phyloP scores from a whole-genome alignment of 37 sponge, comb jelly and placozoan genomes.

The Mnemiopsis leidyi region DNA sequence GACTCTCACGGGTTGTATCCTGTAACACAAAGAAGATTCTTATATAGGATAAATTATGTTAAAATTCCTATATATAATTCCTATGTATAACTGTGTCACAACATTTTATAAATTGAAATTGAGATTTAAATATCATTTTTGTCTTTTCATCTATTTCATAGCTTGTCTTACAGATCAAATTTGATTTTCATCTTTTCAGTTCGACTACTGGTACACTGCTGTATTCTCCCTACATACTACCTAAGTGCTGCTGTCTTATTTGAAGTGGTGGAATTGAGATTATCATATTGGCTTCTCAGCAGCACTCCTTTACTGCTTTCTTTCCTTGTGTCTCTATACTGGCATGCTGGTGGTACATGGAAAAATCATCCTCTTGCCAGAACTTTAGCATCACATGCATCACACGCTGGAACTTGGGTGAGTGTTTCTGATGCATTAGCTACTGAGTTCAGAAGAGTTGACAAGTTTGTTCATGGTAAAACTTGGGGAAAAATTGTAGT shows the following conservation, averaged over 20 bases:
- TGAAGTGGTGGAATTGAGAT: not conserved
- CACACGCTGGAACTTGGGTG: constrained; percentile 33
- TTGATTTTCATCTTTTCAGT: too few relatives aligned
- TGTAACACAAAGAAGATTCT: too few relatives aligned
- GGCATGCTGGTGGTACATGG: constrained; percentile 26
- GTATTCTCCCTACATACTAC: constrained; percentile 14
- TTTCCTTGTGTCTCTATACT: not conserved
- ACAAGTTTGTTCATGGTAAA: constrained; percentile 80
- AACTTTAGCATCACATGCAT: not conserved
- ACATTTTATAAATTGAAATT: too few relatives aligned
- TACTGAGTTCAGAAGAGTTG: constrained; percentile 73
- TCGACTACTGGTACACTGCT: constrained; percentile 18
- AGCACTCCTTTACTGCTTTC: not conserved
- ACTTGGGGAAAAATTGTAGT: constrained; percentile 74
- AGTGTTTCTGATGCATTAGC: constrained; percentile 71
- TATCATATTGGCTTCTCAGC: not conserved
- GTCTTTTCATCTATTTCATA: too few relatives aligned
- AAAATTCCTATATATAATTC: too few relatives aligned
- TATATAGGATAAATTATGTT: too few relatives aligned
- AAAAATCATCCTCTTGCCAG: not conserved
- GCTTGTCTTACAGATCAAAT: too few relatives aligned
- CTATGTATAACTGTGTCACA: too few relatives aligned
- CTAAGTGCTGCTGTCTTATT: not conserved
- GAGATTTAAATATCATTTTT: too few relatives aligned
- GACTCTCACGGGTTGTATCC: too few relatives aligned